Conservation (phyloP, 2,113 vertebrate species). For the Cyanoramphus novaezelandiae region DNA sequence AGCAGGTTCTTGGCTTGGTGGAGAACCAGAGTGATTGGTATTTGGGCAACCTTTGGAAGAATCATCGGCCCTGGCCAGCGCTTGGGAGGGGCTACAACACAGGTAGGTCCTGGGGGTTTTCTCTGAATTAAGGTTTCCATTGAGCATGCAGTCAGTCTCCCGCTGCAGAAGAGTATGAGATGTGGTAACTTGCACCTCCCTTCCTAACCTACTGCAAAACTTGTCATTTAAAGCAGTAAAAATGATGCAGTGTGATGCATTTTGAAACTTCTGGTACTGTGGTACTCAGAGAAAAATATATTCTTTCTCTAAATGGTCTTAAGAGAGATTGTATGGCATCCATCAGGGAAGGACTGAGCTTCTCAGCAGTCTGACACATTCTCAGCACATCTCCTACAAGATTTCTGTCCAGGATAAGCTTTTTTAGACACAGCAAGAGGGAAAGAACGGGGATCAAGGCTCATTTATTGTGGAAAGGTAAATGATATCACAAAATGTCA, state of each 20-base stretch:
- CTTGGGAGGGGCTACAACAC: constrained; percentile 97
- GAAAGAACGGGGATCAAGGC: not conserved
- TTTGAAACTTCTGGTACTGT: not conserved
- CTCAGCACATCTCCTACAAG: not conserved
- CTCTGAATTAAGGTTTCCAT: not conserved
- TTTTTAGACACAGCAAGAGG: not conserved
- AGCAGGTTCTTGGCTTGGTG: constrained; percentile 95
- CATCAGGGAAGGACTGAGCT: not conserved
- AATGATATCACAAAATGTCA: constrained; percentile 16
- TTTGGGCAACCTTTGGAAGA: constrained; percentile 98
- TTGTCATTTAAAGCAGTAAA: not conserved
- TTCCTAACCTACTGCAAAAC: not conserved
- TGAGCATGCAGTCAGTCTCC: not conserved
- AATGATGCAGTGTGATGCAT: not conserved
- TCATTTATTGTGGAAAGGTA: not conserved
- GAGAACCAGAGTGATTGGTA: constrained; percentile 99
- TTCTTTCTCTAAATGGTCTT: not conserved
- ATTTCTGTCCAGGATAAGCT: not conserved
- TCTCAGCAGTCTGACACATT: not conserved
- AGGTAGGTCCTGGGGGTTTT: constrained; percentile 69
- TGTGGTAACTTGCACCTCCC: not conserved
- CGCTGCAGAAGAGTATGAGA: not conserved
- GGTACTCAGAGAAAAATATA: not conserved
- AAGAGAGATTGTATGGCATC: not conserved
- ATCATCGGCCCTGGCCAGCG: constrained; percentile 96